A percentile compares a stretch with the other conserved stretches of the same genome.
phyloP scores from a whole-genome alignment of 1,140 invertebrate genomes.

The Drosophila elegans region DNA sequence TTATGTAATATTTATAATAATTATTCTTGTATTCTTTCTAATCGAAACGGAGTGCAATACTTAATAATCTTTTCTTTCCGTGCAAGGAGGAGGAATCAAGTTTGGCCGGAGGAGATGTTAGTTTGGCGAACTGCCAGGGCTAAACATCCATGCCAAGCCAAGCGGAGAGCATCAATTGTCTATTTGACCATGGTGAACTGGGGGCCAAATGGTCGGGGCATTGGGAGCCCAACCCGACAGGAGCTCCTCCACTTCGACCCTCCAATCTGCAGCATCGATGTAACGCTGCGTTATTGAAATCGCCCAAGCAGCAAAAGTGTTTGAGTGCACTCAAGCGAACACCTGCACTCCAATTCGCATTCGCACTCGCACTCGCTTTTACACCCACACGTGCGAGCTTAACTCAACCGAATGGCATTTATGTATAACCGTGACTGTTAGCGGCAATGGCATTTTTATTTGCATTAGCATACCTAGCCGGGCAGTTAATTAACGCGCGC shows the following conservation, averaged over 20 bases:
- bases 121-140: conserved; percentile 62
- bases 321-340: conserved; percentile 70
- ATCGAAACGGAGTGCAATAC: too few relatives aligned
- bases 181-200: conserved; percentile 62
- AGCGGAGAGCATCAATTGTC: conserved; percentile 72
- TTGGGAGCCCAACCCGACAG: conserved; percentile 44
- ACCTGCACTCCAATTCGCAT: conserved; percentile 36
- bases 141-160: conserved; percentile 61
- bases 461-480: conserved; percentile 30
- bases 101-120: conserved; percentile 35
- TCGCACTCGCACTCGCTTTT: conserved; percentile 25
- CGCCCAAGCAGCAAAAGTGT: conserved; percentile 72
- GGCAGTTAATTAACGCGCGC: conserved; percentile 37
- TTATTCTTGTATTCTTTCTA: too few relatives aligned
- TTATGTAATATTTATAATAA: too few relatives aligned
- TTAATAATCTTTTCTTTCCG: not conserved
- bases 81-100: too few relatives aligned
- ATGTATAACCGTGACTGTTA: conserved; percentile 26
- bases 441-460: conserved; percentile 49
- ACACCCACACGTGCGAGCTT: conserved; percentile 34
- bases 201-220: conserved; percentile 45
- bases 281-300: conserved; percentile 73
- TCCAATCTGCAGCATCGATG: conserved; percentile 19
- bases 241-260: not conserved
- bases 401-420: conserved; percentile 35